Evolutionary conservation across 2,797 vertebrate species (phyloP).

Genomic region (Pantherophis alleghaniensis): DNA sequence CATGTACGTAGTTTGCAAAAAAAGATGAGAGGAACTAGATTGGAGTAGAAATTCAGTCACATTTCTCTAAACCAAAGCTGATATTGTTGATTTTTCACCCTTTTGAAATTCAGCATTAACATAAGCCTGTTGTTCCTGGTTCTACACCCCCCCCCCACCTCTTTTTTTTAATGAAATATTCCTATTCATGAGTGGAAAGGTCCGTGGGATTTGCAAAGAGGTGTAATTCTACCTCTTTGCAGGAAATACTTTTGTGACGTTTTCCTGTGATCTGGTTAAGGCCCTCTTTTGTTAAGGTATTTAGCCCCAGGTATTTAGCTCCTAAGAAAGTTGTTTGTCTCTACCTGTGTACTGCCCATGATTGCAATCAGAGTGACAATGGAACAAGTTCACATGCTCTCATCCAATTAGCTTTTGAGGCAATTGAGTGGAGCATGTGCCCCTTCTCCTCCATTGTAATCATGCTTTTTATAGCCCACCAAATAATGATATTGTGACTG

Average conservation of each 20-base stretch:
- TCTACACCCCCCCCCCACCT: accelerated
- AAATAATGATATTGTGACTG: neutral
- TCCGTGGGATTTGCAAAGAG: neutral
- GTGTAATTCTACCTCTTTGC: neutral
- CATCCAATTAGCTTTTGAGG: neutral
- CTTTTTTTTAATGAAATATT: neutral
- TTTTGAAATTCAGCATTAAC: neutral
- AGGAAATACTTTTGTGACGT: neutral
- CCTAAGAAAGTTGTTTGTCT: neutral
- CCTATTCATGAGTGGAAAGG: neutral
- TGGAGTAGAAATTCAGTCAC: neutral
- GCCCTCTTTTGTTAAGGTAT: neutral
- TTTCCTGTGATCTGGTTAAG: neutral
- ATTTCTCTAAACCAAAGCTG: neutral
- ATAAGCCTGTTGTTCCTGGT: neutral
- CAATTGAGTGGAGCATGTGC: neutral
- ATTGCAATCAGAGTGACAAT: neutral
- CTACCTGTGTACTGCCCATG: neutral
- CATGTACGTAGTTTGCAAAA: neutral
- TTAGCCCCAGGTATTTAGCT: neutral
- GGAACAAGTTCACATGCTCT: too few relatives aligned
- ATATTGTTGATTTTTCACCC: neutral
- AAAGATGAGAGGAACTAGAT: too few relatives aligned
- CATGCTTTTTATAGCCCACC: neutral
- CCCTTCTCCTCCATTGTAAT: neutral